Base-by-base conservation (phyloP, 1,140 invertebrate genomes). In the Druon quercuslanigerum region DNA sequence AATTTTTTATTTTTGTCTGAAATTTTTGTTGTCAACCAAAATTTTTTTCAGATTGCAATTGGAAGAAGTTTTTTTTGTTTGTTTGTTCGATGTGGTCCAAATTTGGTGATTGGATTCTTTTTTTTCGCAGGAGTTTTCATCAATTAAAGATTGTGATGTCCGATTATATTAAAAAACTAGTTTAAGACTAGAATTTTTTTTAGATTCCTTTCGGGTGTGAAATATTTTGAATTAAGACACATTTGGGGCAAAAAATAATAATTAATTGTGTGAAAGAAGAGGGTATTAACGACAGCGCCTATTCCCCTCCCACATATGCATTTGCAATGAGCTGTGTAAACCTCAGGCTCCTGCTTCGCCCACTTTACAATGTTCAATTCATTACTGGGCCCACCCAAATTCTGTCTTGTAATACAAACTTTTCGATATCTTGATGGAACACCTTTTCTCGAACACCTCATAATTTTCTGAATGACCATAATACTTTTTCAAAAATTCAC, bases 321-420 rank as follows among this genome's bases (percentile, higher is more conserved):
- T 66, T 33, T 66, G 60, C 60, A 66, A 66, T 66, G 60, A 66
- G 25, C 16, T n/a, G 60, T 40, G 60, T 66, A 66, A 66, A 66
- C n/a, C 60, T 66, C 33, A 40, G 33, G 60, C 71, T 57, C 50
- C 75, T 71, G 51, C 51, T 54, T 72, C 80, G 75, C 79, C 81
- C 79, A 83, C 81, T 75, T 83, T 75, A 71, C 51, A 77, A 51
- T 76, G 76, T 77, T 79, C 77, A 72, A 80, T 83, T 83, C 82
- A 78, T 80, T 79, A 83, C 75, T 60, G 71, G 77, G 74, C 79
- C 73, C 76, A 19, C 76, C 75, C 82, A 33, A 83, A 83, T 79
- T 76, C 71, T 81, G 75, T 78, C 60, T 66, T 40, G 25, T n/a
- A n/a, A 20, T 66, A 66, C 60, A n/a, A 40, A 33, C 60, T 40